Evolutionary conservation across 2,797 vertebrate species (phyloP).

Genomic region (Botia kubotai): DNA sequence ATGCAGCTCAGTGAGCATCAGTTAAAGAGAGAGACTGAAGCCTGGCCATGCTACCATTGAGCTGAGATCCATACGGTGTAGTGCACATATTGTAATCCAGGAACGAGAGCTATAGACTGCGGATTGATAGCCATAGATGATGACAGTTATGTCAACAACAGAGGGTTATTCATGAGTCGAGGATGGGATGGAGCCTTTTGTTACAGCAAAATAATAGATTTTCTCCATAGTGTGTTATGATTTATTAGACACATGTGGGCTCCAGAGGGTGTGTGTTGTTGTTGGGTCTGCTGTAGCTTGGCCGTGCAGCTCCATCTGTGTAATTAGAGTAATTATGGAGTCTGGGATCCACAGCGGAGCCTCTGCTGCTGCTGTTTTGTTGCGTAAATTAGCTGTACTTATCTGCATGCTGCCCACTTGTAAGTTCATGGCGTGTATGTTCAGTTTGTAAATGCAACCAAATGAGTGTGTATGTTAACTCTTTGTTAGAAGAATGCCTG

Average conservation of each 20-base stretch:
- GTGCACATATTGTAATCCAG: background rate
- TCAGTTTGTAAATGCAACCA: background rate
- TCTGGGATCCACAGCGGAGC: constrained; percentile 23
- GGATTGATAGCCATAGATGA: background rate
- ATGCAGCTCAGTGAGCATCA: too few relatives aligned
- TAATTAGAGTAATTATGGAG: constrained; percentile 59
- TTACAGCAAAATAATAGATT: constrained; percentile 5
- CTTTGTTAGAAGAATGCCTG: background rate
- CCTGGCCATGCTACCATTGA: too few relatives aligned
- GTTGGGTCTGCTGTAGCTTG: constrained; percentile 50
- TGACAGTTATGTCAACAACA: background rate
- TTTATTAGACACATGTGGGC: constrained; percentile 28
- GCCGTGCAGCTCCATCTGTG: constrained; percentile 47
- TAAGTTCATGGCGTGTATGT: background rate
- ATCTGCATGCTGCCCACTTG: constrained; percentile 20
- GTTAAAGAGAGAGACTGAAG: too few relatives aligned
- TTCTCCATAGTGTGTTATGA: background rate
- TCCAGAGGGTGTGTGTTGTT: constrained; percentile 32
- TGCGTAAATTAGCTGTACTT: constrained; percentile 38
- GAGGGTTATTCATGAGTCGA: constrained; percentile 13
- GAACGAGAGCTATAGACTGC: background rate
- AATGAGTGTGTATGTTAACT: background rate
- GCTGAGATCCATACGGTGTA: too few relatives aligned
- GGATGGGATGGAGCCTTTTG: background rate
- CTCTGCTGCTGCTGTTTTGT: constrained; percentile 41